Evolutionary conservation across 2,888 invertebrate genomes (phyloP).

Genomic region (Dynastes maya): DNA sequence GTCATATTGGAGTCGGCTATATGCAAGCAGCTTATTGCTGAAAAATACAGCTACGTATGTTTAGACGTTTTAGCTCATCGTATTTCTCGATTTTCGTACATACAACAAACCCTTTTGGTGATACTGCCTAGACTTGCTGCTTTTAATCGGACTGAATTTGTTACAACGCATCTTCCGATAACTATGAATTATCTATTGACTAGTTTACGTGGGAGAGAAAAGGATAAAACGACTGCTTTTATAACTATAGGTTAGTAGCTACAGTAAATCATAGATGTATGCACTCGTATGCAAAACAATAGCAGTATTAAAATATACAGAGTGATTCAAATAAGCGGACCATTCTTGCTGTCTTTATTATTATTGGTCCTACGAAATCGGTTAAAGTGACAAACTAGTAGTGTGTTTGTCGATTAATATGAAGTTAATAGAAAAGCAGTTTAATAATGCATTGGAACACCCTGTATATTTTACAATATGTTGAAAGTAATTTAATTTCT

Average conservation of each 20-base stretch:
- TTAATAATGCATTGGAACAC: no score
- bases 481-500: no score
- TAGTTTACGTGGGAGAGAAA: constrained; percentile 85
- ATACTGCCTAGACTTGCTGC: constrained; percentile 94
- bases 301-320: no score
- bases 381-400: no score
- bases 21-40: constrained; percentile 85
- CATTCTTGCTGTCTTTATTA: no score
- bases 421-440: no score
- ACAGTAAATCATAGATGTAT: not conserved
- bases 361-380: no score
- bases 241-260: constrained; percentile 77
- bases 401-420: no score
- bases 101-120: constrained; percentile 89
- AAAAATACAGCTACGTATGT: constrained; percentile 88
- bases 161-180: constrained; percentile 80
- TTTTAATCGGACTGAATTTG: constrained; percentile 89
- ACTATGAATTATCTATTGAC: constrained; percentile 86
- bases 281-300: no score
- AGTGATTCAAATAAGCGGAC: no score
- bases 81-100: constrained; percentile 79
- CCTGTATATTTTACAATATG: no score
- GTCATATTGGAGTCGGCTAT: constrained; percentile 89
- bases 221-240: constrained; percentile 90
- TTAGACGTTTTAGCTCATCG: constrained; percentile 86